Percentiles rank a stretch among this genome's conserved stretches.
Evolutionary conservation across 35 echinoderm and acorn worm genomes (phyloP).

Genomic region (Lytechinus pictus): DNA sequence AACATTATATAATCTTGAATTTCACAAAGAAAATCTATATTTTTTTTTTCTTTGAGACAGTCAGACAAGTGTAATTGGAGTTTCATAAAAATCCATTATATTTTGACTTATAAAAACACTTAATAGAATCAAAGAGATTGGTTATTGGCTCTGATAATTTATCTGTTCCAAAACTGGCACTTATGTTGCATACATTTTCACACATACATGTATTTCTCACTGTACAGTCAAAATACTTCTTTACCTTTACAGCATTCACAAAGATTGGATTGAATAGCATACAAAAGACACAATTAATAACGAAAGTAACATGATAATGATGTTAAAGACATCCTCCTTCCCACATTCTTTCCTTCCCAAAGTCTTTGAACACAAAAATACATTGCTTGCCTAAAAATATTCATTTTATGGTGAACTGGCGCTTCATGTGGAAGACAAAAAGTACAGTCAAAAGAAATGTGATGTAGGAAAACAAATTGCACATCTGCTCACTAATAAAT

Average conservation of each 20-base stretch:
- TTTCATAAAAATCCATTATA: too few species aligned
- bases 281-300: neutral
- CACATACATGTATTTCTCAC: neutral
- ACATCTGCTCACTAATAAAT: neutral
- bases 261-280: neutral
- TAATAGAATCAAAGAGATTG: neutral
- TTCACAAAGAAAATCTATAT: too few species aligned
- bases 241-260: neutral
- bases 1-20: too few species aligned
- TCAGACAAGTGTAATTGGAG: too few species aligned
- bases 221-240: neutral
- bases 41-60: too few species aligned
- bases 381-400: neutral
- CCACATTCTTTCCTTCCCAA: too few species aligned
- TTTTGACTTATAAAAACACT: too few species aligned
- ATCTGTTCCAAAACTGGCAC: neutral
- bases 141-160: neutral
- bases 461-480: neutral
- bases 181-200: conserved; percentile 13
- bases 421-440: neutral
- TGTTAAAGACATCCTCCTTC: neutral
- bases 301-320: neutral
- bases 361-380: neutral
- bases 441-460: neutral
- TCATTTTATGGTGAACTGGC: neutral